Evolutionary conservation across 2,797 vertebrate species (phyloP), one percentile per base, ranked within the genome.

Genomic region (Darevskia nairensis): DNA sequence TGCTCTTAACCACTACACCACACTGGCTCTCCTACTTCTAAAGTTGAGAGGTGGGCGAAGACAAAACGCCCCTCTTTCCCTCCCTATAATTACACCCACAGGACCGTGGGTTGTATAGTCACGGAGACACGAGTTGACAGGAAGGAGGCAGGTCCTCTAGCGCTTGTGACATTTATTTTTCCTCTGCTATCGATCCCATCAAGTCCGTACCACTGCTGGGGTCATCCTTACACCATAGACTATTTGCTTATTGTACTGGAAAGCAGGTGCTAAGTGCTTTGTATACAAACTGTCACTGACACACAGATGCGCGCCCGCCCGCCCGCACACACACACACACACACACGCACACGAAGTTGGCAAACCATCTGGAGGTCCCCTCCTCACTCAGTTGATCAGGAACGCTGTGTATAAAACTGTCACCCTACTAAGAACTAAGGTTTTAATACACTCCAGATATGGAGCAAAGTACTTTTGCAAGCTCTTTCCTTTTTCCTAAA

Each of bases 401-500:
- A 13, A 59, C 10, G 5, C 61, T 23, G 92, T 86, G 81, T 41
- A 39, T 0, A 0, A 55, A 92, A 5, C 80, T 84, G 91, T 71
- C 0, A 68, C 81, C 76, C 86, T 32, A 2, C 0, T 0, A 44
- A 90, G 88, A 89, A 39, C 0, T 0, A 0, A 86, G 82, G 29
- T 39, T 92, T 93, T 94, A 93, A 95, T 91, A 86, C 91, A 80
- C 90, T 90, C 84, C 6, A 13, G 46, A 89, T 88, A 88, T 23
- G 1, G 82, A 44, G 88, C 90, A 85, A 88, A 90, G 86, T 89
- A 82, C 66, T 88, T 94, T 91, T 91, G 92, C 91, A 89, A 86
- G 23, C 8, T n/a, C 6, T 5, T 21, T 27, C 32, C 7, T 8
- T 55, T 21, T 72, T 5, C 19, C 7, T 8, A 8, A 66, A 41